Percentiles rank a stretch among this genome's conserved stretches.
Evolutionary conservation across 2,113 vertebrate genomes (phyloP).

Genomic region (Xyliphius kryptos): DNA sequence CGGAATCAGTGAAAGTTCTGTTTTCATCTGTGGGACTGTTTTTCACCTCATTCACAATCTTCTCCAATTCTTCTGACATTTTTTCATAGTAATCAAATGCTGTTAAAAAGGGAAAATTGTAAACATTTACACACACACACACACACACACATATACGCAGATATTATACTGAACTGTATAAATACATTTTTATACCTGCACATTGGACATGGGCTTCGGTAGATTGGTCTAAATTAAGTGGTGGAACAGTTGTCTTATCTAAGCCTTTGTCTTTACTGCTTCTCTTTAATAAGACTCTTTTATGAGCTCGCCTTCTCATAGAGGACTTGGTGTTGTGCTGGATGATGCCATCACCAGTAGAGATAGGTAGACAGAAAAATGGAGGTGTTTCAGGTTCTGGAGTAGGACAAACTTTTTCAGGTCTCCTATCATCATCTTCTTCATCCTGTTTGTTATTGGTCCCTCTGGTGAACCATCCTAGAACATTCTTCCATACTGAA

Average conservation of each 20-base stretch:
- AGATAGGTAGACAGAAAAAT: constrained; percentile 36
- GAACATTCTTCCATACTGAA: constrained; percentile 60
- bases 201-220: constrained; percentile 1
- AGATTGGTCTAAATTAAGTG: constrained; percentile 15
- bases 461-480: constrained; percentile 62
- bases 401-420: neutral
- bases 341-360: neutral
- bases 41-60: constrained; percentile 64
- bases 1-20: neutral
- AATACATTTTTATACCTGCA: too few relatives aligned
- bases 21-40: constrained; percentile 52
- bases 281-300: constrained; percentile 35
- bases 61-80: constrained; percentile 63
- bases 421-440: constrained; percentile 15
- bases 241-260: constrained; percentile 2
- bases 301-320: constrained; percentile 54
- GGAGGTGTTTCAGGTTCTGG: neutral
- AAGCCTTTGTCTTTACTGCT: constrained; percentile 33
- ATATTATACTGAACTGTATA: too few relatives aligned
- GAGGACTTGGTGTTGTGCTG: constrained; percentile 40
- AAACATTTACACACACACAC: too few relatives aligned
- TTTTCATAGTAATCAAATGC: constrained; percentile 64
- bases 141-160: too few relatives aligned
- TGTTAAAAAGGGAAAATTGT: constrained; percentile 44
- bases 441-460: constrained; percentile 65